A percentile compares a stretch with the other conserved stretches of the same genome.
phyloP scores from a whole-genome alignment of 2,113 vertebrate species.

The Thomomys bottae region DNA sequence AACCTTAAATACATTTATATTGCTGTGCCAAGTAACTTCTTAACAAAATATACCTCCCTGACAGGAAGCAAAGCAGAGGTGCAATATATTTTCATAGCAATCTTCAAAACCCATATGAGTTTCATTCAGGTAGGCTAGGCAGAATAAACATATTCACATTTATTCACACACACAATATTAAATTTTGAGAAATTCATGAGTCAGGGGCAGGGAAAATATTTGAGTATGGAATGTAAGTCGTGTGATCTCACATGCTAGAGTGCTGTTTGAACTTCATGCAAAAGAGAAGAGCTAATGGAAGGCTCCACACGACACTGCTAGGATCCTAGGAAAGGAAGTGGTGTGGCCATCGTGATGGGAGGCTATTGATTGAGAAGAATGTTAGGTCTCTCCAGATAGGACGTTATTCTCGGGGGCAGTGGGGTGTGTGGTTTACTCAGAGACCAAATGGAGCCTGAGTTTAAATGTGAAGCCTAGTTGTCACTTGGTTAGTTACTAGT shows the following conservation, averaged over 20 bases:
- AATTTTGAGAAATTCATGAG: neutral
- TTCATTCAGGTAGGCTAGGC: neutral
- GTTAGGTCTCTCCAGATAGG: conserved; percentile 31
- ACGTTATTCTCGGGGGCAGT: neutral
- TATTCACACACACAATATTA: neutral
- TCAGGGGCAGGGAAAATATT: neutral
- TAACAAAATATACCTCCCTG: neutral
- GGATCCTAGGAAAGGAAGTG: conserved; percentile 4
- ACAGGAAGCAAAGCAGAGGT: neutral
- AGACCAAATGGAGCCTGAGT: conserved; percentile 11
- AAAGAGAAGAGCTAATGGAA: neutral
- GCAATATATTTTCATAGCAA: neutral
- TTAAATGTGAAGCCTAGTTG: neutral
- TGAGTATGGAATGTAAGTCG: neutral
- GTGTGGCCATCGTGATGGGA: neutral
- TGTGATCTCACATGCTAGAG: neutral
- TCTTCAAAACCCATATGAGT: neutral
- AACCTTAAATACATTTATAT: neutral
- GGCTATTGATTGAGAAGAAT: neutral
- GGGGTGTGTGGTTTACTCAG: neutral
- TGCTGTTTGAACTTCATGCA: neutral
- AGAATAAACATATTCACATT: conserved; percentile 25
- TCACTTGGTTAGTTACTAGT: neutral
- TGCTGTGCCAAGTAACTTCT: neutral
- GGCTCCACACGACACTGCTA: neutral